phyloP scores from a whole-genome alignment of 1,140 invertebrate species.

The Maniola jurtina region DNA sequence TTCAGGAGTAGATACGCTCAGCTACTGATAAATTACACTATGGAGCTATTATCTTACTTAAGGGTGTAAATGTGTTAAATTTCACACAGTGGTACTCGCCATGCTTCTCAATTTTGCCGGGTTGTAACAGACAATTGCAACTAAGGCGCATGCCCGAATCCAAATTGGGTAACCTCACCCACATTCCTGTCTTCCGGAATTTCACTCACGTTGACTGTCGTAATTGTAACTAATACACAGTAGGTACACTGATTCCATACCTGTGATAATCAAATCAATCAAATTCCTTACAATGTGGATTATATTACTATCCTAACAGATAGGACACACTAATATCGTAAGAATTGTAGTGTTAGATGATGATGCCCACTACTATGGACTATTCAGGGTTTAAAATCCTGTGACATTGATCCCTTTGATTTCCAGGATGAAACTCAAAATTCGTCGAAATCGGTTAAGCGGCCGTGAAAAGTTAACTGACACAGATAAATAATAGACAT shows the following conservation, averaged over 20 bases:
- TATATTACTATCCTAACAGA: not conserved
- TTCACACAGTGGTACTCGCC: not conserved
- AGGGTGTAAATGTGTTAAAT: slow-evolving; percentile 8
- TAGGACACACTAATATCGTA: not conserved
- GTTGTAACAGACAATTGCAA: slow-evolving; percentile 58
- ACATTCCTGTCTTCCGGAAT: slow-evolving; percentile 72
- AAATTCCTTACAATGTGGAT: slow-evolving; percentile 6
- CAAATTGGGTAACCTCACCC: slow-evolving; percentile 69
- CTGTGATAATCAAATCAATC: slow-evolving; percentile 17
- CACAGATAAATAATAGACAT: too few species aligned
- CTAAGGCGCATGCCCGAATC: slow-evolving; percentile 63
- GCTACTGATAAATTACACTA: slow-evolving; percentile 4
- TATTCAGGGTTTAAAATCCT: too few species aligned
- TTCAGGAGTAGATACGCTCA: not conserved
- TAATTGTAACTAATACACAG: slow-evolving; percentile 15
- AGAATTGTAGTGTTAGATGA: not conserved
- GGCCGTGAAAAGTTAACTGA: too few species aligned
- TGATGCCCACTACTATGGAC: too few species aligned
- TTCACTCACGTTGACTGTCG: slow-evolving; percentile 54
- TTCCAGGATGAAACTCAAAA: too few species aligned
- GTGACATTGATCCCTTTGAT: too few species aligned
- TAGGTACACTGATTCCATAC: slow-evolving; percentile 16
- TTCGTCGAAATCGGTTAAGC: too few species aligned
- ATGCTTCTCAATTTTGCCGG: slow-evolving; percentile 46
- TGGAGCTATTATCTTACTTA: not conserved